Evolutionary conservation across 1,140 invertebrate species (phyloP).

Genomic region (Mesaphorura yosii): DNA sequence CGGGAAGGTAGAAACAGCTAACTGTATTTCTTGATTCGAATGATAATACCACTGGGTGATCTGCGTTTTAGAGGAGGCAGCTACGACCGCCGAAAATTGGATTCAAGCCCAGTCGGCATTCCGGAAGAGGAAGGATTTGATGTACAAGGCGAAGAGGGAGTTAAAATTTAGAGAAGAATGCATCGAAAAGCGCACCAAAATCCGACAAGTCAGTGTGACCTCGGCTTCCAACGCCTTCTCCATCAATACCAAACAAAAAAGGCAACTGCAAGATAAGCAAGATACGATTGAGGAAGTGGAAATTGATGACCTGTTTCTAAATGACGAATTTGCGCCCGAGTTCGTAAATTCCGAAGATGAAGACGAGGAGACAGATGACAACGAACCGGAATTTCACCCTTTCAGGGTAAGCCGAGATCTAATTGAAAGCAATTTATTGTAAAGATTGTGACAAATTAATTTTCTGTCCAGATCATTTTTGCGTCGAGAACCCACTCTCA

Average conservation of each 20-base stretch:
- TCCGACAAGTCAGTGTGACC: too few species aligned
- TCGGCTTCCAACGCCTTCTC: too few species aligned
- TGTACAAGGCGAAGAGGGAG: conserved; percentile 37
- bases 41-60: conserved; percentile 36
- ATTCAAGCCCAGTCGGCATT: conserved; percentile 19
- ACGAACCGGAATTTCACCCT: conserved; percentile 33
- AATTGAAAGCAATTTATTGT: not conserved
- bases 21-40: conserved; percentile 57
- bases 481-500: conserved; percentile 95
- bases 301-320: conserved; percentile 34
- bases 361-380: conserved; percentile 35
- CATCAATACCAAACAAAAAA: too few species aligned
- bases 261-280: too few species aligned
- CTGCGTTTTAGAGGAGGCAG: conserved; percentile 15
- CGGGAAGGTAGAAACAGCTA: conserved; percentile 35
- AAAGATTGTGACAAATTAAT: conserved; percentile 6
- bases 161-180: conserved; percentile 45
- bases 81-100: conserved; percentile 17
- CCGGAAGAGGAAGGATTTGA: conserved; percentile 32
- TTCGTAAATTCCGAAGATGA: not conserved
- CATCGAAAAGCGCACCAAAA: conserved; percentile 36
- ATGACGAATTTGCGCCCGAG: conserved; percentile 44
- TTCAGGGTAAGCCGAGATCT: conserved; percentile 4
- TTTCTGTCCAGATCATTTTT: conserved; percentile 69
- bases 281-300: conserved; percentile 34